Evolutionary conservation across 1,140 invertebrate species (phyloP).

Genomic region (Whitmania pigra): DNA sequence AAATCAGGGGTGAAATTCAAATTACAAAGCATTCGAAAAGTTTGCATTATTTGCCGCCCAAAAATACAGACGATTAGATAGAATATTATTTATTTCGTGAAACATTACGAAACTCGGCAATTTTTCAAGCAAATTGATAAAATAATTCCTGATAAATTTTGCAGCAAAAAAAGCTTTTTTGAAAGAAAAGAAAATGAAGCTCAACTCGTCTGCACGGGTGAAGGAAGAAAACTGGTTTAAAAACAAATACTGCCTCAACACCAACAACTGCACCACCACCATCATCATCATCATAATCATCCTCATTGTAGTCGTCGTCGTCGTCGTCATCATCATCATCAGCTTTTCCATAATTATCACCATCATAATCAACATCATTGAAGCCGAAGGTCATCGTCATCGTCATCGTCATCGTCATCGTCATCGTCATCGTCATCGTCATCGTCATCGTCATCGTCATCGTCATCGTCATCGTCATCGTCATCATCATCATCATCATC

Average conservation of each 20-base stretch:
- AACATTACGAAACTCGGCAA: too few relatives aligned
- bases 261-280: constrained; percentile 20
- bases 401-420: constrained; percentile 17
- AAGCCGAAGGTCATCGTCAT: constrained; percentile 21
- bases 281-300: constrained; percentile 18
- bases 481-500: constrained; percentile 12
- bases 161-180: too few relatives aligned
- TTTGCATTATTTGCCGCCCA: too few relatives aligned
- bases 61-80: too few relatives aligned
- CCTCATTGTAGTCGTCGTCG: constrained; percentile 11
- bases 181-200: too few relatives aligned
- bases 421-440: constrained; percentile 9
- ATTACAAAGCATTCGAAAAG: too few relatives aligned
- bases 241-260: background rate
- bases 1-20: too few relatives aligned
- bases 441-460: background rate
- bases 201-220: too few relatives aligned
- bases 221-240: too few relatives aligned
- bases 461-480: constrained; percentile 17
- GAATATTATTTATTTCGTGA: too few relatives aligned
- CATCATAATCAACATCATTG: constrained; percentile 17
- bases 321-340: background rate
- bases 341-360: constrained; percentile 17
- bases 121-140: too few relatives aligned
- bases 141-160: too few relatives aligned